These are phyloP conservation scores for Magallana nippona DNA, from an alignment of 2,888 invertebrate genomes.

Conservation along the genomic window DNA sequence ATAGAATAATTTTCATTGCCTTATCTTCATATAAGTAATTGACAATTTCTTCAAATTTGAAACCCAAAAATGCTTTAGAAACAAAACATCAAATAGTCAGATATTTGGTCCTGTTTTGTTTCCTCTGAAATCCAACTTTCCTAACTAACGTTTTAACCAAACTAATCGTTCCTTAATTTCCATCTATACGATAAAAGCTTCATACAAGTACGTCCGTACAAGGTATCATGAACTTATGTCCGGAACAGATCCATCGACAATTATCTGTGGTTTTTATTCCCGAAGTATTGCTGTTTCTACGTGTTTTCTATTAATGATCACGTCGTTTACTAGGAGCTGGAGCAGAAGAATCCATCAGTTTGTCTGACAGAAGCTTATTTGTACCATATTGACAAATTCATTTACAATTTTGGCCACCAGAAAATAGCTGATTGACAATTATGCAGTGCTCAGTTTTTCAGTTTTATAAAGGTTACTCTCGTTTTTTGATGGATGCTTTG, in stretches of 20 bases:
- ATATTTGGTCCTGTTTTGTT: no score
- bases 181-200: no score
- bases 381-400: conserved; percentile 2
- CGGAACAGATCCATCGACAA: neutral
- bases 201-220: no score
- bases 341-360: neutral
- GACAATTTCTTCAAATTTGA: no score
- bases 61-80: no score
- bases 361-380: neutral
- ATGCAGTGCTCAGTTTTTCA: neutral
- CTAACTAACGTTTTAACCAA: no score
- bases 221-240: no score
- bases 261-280: neutral
- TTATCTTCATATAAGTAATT: no score
- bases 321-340: neutral
- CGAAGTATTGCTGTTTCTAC: neutral
- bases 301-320: neutral
- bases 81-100: no score
- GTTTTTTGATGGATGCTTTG: neutral
- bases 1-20: no score
- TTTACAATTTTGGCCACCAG: conserved; percentile 5
- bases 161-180: no score
- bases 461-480: neutral
- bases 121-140: no score
- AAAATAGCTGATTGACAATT: neutral